Evolutionary conservation across 2,888 invertebrate species (phyloP).

Genomic region (Ceramica pisi): DNA sequence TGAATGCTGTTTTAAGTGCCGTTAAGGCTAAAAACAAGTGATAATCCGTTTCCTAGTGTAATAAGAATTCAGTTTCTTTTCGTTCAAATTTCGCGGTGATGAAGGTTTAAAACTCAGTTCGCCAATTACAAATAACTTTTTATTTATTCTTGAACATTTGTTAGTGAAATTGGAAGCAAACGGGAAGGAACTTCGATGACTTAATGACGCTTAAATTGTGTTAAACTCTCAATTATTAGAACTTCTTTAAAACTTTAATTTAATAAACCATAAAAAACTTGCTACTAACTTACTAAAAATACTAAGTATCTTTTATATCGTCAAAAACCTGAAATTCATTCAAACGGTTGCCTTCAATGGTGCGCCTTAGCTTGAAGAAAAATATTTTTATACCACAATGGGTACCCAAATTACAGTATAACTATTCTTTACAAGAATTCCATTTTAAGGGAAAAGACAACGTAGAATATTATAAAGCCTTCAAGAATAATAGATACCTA

Average conservation of each 20-base stretch:
- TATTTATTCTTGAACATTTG: too few relatives aligned
- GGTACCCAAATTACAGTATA: slow-evolving; percentile 26
- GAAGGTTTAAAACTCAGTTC: not conserved
- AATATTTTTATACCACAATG: slow-evolving; percentile 11
- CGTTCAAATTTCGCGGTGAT: not conserved
- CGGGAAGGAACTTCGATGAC: too few relatives aligned
- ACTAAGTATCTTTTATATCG: not conserved
- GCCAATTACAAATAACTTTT: not conserved
- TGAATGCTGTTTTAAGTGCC: slow-evolving; percentile 23
- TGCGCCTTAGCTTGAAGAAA: not conserved
- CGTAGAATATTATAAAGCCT: slow-evolving; percentile 40
- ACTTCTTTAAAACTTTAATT: not conserved
- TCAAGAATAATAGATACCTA: slow-evolving; percentile 57
- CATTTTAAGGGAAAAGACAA: slow-evolving; percentile 41
- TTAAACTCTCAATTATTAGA: not conserved
- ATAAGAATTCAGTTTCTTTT: slow-evolving; percentile 8
- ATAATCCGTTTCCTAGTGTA: not conserved
- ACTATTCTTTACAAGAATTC: slow-evolving; percentile 40
- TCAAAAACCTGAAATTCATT: not conserved
- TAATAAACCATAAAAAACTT: not conserved
- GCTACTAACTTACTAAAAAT: not conserved
- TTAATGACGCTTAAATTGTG: too few relatives aligned
- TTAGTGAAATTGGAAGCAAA: too few relatives aligned
- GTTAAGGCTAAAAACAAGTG: slow-evolving; percentile 1
- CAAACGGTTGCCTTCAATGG: not conserved